Evolutionary conservation across 2,888 invertebrate genomes (phyloP).

Genomic region (Smittia aterrima): DNA sequence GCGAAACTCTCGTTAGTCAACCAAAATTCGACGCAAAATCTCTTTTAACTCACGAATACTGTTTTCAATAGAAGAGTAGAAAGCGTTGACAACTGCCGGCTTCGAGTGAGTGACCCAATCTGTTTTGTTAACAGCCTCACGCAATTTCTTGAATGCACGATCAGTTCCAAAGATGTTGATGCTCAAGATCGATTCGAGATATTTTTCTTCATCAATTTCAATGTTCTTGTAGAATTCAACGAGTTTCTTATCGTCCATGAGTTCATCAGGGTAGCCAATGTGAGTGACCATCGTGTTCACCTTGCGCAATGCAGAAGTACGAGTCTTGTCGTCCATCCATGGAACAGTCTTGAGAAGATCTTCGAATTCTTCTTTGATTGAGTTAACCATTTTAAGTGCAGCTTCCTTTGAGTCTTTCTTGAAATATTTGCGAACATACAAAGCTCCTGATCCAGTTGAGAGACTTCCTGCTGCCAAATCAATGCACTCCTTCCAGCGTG

Average conservation of each 20-base stretch:
- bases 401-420: slow-evolving; percentile 57
- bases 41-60: slow-evolving; percentile 62
- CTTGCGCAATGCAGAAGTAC: slow-evolving; percentile 72
- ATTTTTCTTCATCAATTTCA: slow-evolving; percentile 67
- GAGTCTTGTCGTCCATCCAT: slow-evolving; percentile 91
- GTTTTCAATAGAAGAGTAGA: slow-evolving; percentile 81
- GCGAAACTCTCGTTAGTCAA: not conserved
- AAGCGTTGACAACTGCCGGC: slow-evolving; percentile 82
- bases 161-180: slow-evolving; percentile 71
- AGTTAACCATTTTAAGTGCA: slow-evolving; percentile 59
- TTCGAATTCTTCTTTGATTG: slow-evolving; percentile 69
- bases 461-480: slow-evolving; percentile 1
- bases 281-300: slow-evolving; percentile 81
- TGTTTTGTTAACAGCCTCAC: slow-evolving; percentile 72
- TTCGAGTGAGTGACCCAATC: slow-evolving; percentile 83
- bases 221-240: slow-evolving; percentile 76
- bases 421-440: slow-evolving; percentile 86
- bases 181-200: slow-evolving; percentile 73
- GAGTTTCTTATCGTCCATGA: slow-evolving; percentile 76
- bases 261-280: slow-evolving; percentile 90
- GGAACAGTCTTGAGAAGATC: slow-evolving; percentile 75
- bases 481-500: slow-evolving; percentile 90
- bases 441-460: slow-evolving; percentile 70
- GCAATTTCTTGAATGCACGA: slow-evolving; percentile 55
- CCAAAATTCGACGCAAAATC: no score